Conservation (phyloP, 2,888 invertebrate genomes). For the Eupithecia abbreviata region DNA sequence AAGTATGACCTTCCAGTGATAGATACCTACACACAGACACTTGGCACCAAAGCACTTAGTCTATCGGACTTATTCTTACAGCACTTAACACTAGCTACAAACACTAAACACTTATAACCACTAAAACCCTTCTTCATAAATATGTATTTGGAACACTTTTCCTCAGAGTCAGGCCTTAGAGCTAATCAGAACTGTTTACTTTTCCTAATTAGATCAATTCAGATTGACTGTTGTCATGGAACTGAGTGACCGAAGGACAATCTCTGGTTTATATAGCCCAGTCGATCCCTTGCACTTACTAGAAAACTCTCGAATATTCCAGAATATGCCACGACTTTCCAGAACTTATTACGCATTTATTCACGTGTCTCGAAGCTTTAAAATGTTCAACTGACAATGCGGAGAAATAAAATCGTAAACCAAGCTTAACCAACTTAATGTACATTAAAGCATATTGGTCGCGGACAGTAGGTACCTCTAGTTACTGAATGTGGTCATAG, state of each 20-base stretch:
- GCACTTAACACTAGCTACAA: neutral
- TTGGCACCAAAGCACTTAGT: neutral
- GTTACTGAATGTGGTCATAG: neutral
- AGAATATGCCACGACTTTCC: neutral
- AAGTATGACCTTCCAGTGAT: neutral
- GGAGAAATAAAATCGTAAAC: neutral
- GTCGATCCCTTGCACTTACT: neutral
- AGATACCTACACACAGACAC: neutral
- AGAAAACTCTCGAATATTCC: conserved; percentile 5
- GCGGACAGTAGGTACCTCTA: neutral
- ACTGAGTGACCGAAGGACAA: neutral
- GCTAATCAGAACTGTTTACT: neutral
- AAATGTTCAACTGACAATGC: neutral
- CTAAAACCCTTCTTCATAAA: neutral
- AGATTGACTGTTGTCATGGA: neutral
- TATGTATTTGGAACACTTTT: neutral
- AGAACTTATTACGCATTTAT: neutral
- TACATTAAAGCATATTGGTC: neutral
- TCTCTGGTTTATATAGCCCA: neutral
- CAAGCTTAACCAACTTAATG: neutral
- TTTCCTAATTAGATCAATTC: neutral
- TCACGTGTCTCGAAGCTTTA: neutral
- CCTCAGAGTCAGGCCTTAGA: neutral
- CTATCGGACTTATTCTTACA: neutral
- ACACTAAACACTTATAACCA: neutral